Evolutionary conservation across 2,113 vertebrate genomes (phyloP), one percentile per base, ranked within the genome.

Genomic region (Tupaia chinensis): DNA sequence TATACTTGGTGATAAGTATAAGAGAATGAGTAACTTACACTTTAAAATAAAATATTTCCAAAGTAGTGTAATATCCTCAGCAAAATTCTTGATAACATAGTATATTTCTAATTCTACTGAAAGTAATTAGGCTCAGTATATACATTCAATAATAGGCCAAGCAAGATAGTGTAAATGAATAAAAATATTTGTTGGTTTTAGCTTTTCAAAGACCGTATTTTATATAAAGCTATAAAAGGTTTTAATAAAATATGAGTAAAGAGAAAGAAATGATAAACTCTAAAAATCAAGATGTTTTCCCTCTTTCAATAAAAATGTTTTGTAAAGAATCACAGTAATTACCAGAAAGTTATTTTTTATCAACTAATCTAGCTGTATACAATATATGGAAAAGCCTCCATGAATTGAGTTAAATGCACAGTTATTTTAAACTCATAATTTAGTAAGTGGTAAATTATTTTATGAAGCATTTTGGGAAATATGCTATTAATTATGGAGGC

Each of bases 21-120:
- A 85, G 54, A 61, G 7, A 76, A 85, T 63, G 4, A 3, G 0
- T 44, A 58, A 19, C 13, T 69, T 81, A 89, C 3, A 68, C 8
- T 84, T 90, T 78, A 93, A 96, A 94, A 79, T 86, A 8, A 93
- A 87, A 65, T 77, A 92, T 80, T 81, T 74, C 27, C 12, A 58
- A 91, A 54, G 4, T 1, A 70, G 27, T 87, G 0, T 32, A 76
- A 17, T 58, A 23, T 65, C 29, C 17, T 86, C 44, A 27, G 84
- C 92, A 94, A 89, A 27, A 63, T 23, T 66, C 53, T 93, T 87
- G 77, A 68, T 4, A 91, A 79, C 17, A 56, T 70, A 53, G 53
- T 61, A 23, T 14, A 83, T 77, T 89, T 70, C 10, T 79, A 80
- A 76, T 70, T 86, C 8, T 32, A 60, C 14, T 80, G 22, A 16